A percentile compares a stretch with the other conserved stretches of the same genome.
phyloP scores from a whole-genome alignment of 2,113 vertebrate genomes.

The Halichoeres trimaculatus region DNA sequence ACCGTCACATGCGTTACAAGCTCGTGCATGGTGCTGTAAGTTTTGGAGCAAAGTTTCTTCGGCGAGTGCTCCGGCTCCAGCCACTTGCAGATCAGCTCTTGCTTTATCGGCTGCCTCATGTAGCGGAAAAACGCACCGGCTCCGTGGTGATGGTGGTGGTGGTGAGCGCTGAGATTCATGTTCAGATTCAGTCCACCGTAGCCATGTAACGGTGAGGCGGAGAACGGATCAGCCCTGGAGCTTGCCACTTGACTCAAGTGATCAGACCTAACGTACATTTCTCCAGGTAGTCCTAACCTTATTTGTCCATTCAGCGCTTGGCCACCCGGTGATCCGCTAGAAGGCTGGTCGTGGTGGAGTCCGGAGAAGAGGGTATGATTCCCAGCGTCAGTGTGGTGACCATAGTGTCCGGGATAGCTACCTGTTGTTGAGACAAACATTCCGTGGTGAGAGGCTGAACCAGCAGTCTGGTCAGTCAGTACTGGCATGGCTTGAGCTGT shows the following conservation, averaged over 20 bases:
- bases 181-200: slow-evolving; percentile 92
- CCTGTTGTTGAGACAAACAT: slow-evolving; percentile 99
- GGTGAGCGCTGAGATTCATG: slow-evolving; percentile 92
- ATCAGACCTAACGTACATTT: slow-evolving; percentile 97
- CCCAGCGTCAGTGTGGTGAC: slow-evolving; percentile 91
- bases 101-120: slow-evolving; percentile 99
- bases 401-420: slow-evolving; percentile 99
- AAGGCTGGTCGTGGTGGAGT: slow-evolving; percentile 92
- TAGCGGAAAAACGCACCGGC: slow-evolving; percentile 98
- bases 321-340: slow-evolving; percentile 92
- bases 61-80: slow-evolving; percentile 88
- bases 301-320: slow-evolving; percentile 95
- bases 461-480: slow-evolving; percentile 86
- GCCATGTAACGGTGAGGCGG: slow-evolving; percentile 90
- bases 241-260: slow-evolving; percentile 92
- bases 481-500: slow-evolving; percentile 89
- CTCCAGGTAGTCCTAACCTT: slow-evolving; percentile 97
- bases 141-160: slow-evolving; percentile 86
- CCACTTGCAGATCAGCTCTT: slow-evolving; percentile 99
- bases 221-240: slow-evolving; percentile 93
- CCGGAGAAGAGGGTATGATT: slow-evolving; percentile 92
- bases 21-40: slow-evolving; percentile 99
- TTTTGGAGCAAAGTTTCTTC: slow-evolving; percentile 95
- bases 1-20: slow-evolving; percentile 98
- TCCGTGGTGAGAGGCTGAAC: slow-evolving; percentile 92